These are phyloP conservation scores for Drosophila basisetae DNA, from an alignment of 2,888 invertebrate genomes.

Conservation along the genomic window DNA sequence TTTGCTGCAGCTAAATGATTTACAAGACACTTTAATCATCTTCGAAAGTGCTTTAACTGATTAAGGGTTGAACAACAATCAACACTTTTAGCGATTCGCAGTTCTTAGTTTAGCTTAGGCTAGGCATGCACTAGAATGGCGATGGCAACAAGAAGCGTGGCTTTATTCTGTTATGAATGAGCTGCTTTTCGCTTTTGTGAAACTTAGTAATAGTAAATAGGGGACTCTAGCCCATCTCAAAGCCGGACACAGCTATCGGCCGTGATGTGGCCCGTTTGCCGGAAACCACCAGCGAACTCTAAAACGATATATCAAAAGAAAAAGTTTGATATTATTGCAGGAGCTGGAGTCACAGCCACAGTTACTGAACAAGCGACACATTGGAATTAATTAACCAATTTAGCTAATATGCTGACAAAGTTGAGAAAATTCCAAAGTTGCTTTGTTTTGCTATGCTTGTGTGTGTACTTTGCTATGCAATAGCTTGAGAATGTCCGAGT, in stretches of 20 bases:
- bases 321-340: not conserved
- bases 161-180: not conserved
- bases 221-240: not conserved
- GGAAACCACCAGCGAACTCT: not conserved
- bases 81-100: not conserved
- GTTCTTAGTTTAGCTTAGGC: not conserved
- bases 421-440: slow-evolving; percentile 46
- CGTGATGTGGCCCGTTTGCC: not conserved
- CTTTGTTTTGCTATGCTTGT: slow-evolving; percentile 2
- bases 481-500: slow-evolving; percentile 11
- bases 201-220: not conserved
- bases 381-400: slow-evolving; percentile 73
- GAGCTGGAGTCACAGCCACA: not conserved
- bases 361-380: slow-evolving; percentile 25
- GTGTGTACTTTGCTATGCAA: not conserved
- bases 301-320: slow-evolving; percentile 5
- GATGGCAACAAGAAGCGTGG: not conserved
- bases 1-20: not conserved
- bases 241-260: not conserved
- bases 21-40: not conserved
- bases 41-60: not conserved
- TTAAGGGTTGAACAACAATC: not conserved
- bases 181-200: not conserved
- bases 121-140: not conserved
- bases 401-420: slow-evolving; percentile 55